Evolutionary conservation across 2,113 vertebrate genomes (phyloP).

Genomic region (Micromys minutus): DNA sequence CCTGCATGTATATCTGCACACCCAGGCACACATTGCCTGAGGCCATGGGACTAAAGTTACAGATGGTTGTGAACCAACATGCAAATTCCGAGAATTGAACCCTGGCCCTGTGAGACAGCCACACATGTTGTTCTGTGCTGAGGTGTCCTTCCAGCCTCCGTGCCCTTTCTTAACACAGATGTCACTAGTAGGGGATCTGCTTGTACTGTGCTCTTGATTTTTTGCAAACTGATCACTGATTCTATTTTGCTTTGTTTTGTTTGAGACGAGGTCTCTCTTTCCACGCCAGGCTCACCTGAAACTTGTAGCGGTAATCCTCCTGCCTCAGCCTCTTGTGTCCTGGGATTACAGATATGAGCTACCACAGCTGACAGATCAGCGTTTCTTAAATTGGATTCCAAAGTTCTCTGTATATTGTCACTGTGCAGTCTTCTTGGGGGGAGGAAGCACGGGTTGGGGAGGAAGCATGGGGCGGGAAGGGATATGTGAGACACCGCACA

Average conservation of each 20-base stretch:
- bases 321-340: not conserved
- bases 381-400: not conserved
- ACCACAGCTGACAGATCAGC: not conserved
- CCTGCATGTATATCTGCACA: not conserved
- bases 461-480: not conserved
- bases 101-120: not conserved
- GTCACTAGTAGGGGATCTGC: not conserved
- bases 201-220: not conserved
- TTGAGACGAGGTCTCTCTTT: not conserved
- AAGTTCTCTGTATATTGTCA: not conserved
- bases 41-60: not conserved
- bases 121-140: not conserved
- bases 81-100: not conserved
- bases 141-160: too few species aligned
- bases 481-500: too few species aligned
- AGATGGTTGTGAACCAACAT: not conserved
- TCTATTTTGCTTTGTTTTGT: not conserved
- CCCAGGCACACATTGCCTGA: not conserved
- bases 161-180: not conserved
- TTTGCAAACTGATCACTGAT: not conserved
- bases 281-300: not conserved
- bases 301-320: not conserved
- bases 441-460: too few species aligned
- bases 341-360: not conserved
- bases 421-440: not conserved